Conservation (phyloP, 1,140 invertebrate species). For the Caenorhabditis remanei region DNA sequence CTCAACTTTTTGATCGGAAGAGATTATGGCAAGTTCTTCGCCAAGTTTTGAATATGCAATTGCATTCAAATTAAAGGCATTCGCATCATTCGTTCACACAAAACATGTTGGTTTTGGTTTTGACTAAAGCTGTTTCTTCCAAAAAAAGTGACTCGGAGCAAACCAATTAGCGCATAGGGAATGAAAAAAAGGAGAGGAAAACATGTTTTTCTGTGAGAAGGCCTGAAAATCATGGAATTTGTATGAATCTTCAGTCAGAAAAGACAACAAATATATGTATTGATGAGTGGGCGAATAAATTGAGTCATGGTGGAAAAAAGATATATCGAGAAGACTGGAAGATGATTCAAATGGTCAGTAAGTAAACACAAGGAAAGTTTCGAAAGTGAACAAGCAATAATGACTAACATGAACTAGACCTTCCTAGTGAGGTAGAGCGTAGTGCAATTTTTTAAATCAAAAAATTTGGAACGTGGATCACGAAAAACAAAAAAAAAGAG, state of each 20-base stretch:
- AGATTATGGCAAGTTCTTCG: conserved; percentile 22
- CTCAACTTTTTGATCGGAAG: conserved; percentile 30
- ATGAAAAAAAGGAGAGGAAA: not conserved
- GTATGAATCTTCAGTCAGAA: conserved; percentile 12
- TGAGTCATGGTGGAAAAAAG: not conserved
- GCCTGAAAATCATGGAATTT: conserved; percentile 12
- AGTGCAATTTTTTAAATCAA: not conserved
- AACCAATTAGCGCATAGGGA: conserved; percentile 5
- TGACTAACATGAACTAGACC: not conserved
- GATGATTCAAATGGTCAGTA: conserved; percentile 28
- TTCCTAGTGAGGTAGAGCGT: not conserved
- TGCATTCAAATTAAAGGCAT: not conserved
- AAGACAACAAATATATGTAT: conserved; percentile 8
- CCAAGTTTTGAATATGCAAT: conserved; percentile 40
- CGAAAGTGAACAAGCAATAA: not conserved
- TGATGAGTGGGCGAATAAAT: conserved; percentile 16
- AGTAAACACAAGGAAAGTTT: conserved; percentile 12
- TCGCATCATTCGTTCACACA: not conserved
- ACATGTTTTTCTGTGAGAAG: conserved; percentile 11
- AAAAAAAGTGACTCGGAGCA: conserved; percentile 2
- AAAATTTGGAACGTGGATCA: too few species aligned
- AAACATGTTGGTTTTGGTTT: conserved; percentile 15
- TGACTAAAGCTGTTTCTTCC: not conserved
- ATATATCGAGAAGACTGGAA: not conserved
- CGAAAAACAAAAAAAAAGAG: too few species aligned